A percentile compares a stretch with the other conserved stretches of the same genome.
Conservation (phyloP, 2,888 invertebrate species). For the Rhagium mordax region DNA sequence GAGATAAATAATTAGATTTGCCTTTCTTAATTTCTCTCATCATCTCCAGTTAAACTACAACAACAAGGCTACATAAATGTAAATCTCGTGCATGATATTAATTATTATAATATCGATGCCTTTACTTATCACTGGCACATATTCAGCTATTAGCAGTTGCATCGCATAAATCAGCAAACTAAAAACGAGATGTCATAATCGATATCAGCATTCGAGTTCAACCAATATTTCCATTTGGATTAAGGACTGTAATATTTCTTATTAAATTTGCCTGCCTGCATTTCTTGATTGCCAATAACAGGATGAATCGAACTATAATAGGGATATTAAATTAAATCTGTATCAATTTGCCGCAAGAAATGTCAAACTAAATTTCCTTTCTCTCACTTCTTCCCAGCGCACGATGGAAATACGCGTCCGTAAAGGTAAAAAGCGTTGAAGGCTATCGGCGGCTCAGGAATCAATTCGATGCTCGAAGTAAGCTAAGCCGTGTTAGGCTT, state of each 20-base stretch:
- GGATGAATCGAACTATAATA: neutral
- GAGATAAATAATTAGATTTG: too few relatives aligned
- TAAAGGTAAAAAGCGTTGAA: constrained; percentile 24
- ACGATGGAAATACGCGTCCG: constrained; percentile 4
- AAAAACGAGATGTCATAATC: neutral
- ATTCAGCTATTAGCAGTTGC: too few relatives aligned
- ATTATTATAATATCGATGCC: too few relatives aligned
- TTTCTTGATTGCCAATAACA: neutral
- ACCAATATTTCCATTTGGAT: neutral
- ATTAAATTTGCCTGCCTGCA: neutral
- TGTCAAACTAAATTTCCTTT: constrained; percentile 27
- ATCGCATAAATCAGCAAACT: neutral
- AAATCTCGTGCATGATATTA: too few relatives aligned
- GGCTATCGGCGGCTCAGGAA: constrained; percentile 48
- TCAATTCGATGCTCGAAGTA: constrained; percentile 57
- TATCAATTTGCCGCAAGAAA: constrained; percentile 33
- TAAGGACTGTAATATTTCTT: neutral
- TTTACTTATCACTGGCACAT: too few relatives aligned
- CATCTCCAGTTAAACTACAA: too few relatives aligned
- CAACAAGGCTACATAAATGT: too few relatives aligned
- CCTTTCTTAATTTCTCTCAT: too few relatives aligned
- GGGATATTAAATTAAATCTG: constrained; percentile 35
- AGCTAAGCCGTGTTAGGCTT: constrained; percentile 60
- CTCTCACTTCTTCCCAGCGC: constrained; percentile 1
- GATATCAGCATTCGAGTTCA: neutral